Percentiles rank a stretch among this genome's conserved stretches.
Conservation (phyloP, 2,113 vertebrate species). For the Oreochromis aureus region DNA sequence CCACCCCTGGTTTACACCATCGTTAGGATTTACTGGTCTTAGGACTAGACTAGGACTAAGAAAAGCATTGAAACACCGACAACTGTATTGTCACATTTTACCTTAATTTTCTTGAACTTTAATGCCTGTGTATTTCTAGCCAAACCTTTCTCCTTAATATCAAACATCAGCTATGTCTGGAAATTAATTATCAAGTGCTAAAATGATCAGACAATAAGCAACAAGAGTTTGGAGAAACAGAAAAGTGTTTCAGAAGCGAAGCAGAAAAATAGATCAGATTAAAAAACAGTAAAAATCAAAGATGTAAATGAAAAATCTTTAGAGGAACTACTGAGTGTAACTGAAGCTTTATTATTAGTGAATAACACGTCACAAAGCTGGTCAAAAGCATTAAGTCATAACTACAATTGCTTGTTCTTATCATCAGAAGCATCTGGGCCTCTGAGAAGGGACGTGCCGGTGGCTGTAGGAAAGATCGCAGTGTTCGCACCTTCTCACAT, state of each 20-base stretch:
- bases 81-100: background rate
- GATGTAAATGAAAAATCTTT: background rate
- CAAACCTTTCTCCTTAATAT: background rate
- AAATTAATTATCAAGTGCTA: background rate
- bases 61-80: background rate
- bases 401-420: background rate
- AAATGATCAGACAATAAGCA: background rate
- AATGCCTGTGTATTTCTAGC: background rate
- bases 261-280: background rate
- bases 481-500: conserved; percentile 6
- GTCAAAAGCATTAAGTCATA: background rate
- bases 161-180: background rate
- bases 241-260: background rate
- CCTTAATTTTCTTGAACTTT: background rate
- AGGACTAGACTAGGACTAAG: background rate
- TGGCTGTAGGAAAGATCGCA: background rate
- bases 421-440: background rate
- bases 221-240: background rate
- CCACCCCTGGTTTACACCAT: background rate
- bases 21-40: background rate
- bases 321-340: background rate
- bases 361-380: background rate
- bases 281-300: background rate
- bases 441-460: background rate
- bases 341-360: background rate